Evolutionary conservation across 1,140 invertebrate species (phyloP).

Genomic region (Ectropis grisescens): DNA sequence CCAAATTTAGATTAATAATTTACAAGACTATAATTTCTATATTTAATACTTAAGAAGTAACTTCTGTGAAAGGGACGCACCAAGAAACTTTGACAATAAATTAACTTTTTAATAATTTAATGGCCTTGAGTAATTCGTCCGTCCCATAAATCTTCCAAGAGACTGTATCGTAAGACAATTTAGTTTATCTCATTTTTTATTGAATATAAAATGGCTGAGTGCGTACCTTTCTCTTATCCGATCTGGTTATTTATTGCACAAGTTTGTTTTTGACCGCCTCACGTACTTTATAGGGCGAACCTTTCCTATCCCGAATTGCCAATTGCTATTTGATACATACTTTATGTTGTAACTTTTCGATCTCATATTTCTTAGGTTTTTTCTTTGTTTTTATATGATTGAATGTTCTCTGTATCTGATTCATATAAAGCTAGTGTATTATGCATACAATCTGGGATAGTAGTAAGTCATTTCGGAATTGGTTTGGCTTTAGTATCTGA

Average conservation of each 20-base stretch:
- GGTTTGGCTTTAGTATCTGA: too few species aligned
- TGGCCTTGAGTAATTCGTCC: too few species aligned
- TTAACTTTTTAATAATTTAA: too few species aligned
- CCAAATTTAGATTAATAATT: too few species aligned
- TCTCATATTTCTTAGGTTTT: slow-evolving; percentile 35
- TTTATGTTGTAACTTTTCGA: slow-evolving; percentile 45
- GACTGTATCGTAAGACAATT: slow-evolving; percentile 45
- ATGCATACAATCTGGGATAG: too few species aligned
- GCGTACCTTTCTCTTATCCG: slow-evolving; percentile 55
- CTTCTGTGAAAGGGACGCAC: too few species aligned
- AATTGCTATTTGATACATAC: slow-evolving; percentile 61
- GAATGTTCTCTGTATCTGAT: background rate
- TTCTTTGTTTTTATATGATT: slow-evolving; percentile 14
- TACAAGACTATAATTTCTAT: too few species aligned
- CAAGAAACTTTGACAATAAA: too few species aligned
- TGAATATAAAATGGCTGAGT: slow-evolving; percentile 55
- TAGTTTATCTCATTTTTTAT: slow-evolving; percentile 53
- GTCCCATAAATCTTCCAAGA: too few species aligned
- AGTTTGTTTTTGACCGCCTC: slow-evolving; percentile 66
- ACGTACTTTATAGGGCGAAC: slow-evolving; percentile 64
- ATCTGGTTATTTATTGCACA: slow-evolving; percentile 62
- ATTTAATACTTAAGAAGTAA: too few species aligned
- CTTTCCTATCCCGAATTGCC: slow-evolving; percentile 58
- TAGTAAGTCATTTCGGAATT: too few species aligned
- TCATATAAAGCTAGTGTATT: too few species aligned